Evolutionary conservation across 2,888 invertebrate species (phyloP), one percentile per base, ranked within the genome.

Genomic region (Tetramorium bicarinatum): DNA sequence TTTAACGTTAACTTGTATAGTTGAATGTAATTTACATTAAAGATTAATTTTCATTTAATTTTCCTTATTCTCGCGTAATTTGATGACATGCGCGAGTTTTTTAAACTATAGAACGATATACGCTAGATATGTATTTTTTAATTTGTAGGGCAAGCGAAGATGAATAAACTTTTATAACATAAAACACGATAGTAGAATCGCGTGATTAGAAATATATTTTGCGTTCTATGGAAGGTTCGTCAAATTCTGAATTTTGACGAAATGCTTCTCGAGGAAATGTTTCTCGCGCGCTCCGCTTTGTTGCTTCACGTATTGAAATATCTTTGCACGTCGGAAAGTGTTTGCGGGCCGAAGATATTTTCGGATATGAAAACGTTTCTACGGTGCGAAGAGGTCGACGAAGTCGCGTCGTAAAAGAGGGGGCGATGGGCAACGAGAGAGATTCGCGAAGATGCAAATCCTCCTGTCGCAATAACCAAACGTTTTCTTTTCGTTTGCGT

Each of bases 271-370:
- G 52, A 29, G 52, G 38, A 41, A 54, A 64, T 9, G 25, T 84
- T 88, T 86, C 67, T 69, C 83, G 84, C 83, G 87, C 85, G 41
- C 75, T 64, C 49, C 79, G 87, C 85, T 87, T 88, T 88, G 88
- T 89, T 88, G 85, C 83, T 87, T 69, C 84, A 76, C 61, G 86
- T 47, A 83, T 87, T 86, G 84, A 89, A 89, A 89, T 89, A 89
- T 88, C 86, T 89, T 89, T 86, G 85, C 85, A 87, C 75, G 87
- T 88, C 82, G 87, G 89, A 89, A 89, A 88, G 89, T 85, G 89
- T 89, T 89, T 85, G 87, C 89, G 86, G 84, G 71, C 82, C 83
- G 75, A 49, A 62, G 89, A 89, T 89, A 89, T 89, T 89, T 89
- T 89, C 83, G 83, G 89, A 89, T 79, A 56, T 77, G 87, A 83